Evolutionary conservation across 2,113 vertebrate species (phyloP).

Genomic region (Donacobius atricapilla): DNA sequence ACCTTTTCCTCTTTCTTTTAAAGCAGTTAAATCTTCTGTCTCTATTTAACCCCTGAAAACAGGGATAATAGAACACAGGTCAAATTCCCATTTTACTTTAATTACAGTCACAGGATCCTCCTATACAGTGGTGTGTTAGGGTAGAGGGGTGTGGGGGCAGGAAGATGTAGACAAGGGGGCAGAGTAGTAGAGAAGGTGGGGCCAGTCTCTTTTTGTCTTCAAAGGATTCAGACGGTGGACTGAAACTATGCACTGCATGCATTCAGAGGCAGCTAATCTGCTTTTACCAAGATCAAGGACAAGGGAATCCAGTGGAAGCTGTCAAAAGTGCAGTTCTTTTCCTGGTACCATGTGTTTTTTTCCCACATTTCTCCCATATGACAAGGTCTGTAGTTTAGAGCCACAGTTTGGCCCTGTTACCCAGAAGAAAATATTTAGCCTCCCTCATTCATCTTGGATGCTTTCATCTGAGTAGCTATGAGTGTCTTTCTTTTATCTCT

Average conservation of each 20-base stretch:
- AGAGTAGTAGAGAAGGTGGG: background rate
- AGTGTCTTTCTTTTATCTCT: background rate
- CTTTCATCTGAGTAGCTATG: background rate
- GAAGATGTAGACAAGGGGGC: background rate
- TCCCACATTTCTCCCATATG: background rate
- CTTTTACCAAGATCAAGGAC: background rate
- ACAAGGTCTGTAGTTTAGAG: background rate
- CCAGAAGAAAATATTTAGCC: conserved; percentile 9
- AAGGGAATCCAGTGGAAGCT: background rate
- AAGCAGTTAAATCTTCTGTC: background rate
- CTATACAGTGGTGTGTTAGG: background rate
- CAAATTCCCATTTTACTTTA: background rate
- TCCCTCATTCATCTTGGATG: background rate
- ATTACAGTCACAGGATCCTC: background rate
- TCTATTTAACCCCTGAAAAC: background rate
- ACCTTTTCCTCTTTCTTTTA: background rate
- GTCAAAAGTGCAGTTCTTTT: background rate
- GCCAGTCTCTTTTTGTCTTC: background rate
- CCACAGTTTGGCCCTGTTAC: background rate
- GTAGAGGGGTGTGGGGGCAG: background rate
- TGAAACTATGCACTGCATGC: background rate
- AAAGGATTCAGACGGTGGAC: background rate
- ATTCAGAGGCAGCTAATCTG: background rate
- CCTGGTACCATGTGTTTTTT: background rate
- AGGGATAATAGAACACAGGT: background rate